A percentile compares a stretch with the other conserved stretches of the same genome.
Evolutionary conservation across 1,140 invertebrate species (phyloP).

Genomic region (Lordiphosa clarofinis): DNA sequence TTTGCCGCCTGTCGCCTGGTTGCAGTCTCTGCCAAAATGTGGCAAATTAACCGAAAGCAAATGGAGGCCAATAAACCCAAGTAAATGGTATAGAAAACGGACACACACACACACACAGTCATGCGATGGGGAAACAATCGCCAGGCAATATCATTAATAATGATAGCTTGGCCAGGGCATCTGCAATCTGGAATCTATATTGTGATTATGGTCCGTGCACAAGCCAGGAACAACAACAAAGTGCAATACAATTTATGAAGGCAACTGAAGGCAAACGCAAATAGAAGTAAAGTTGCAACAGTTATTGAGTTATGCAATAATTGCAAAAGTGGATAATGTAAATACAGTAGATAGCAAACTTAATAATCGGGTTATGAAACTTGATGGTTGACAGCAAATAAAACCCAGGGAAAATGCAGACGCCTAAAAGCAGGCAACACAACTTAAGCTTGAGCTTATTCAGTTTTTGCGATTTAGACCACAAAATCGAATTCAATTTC

Average conservation of each 20-base stretch:
- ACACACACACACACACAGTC: conserved; percentile 4
- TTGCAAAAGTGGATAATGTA: conserved; percentile 19
- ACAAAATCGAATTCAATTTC: conserved; percentile 52
- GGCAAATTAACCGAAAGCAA: too few species aligned
- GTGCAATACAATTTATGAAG: conserved; percentile 1
- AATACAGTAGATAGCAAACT: conserved; percentile 29
- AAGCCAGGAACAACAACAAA: conserved; percentile 2
- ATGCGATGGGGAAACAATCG: background rate
- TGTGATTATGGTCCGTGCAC: conserved; percentile 3
- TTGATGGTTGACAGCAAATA: conserved; percentile 40
- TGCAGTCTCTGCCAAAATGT: too few species aligned
- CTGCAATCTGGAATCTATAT: conserved; percentile 1
- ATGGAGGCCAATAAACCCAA: conserved; percentile 5
- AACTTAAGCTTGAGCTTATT: too few species aligned
- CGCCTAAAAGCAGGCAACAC: too few species aligned
- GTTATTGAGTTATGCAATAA: conserved; percentile 29
- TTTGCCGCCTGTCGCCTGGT: too few species aligned
- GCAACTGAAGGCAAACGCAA: conserved; percentile 3
- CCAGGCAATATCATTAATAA: conserved; percentile 7
- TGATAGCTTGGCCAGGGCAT: background rate
- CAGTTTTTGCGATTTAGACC: background rate
- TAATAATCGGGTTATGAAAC: conserved; percentile 68
- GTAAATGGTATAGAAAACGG: conserved; percentile 14
- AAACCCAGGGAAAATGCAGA: background rate
- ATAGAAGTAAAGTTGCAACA: background rate